Evolutionary conservation across 2,113 vertebrate genomes (phyloP), one percentile per base, ranked within the genome.

Genomic region (Chaenogobius annularis): DNA sequence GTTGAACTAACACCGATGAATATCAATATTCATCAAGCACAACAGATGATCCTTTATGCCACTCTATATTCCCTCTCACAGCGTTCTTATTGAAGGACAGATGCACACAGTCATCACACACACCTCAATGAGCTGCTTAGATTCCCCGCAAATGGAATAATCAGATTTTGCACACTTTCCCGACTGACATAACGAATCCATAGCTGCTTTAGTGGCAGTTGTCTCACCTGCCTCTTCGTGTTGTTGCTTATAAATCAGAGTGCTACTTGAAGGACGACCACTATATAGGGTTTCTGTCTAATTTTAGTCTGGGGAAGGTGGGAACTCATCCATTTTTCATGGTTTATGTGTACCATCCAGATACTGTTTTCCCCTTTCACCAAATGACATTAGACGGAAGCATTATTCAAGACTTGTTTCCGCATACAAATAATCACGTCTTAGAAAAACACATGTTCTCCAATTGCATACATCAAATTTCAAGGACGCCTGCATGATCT

Each of bases 271-370:
- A 91, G 89, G 90, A 85, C 88, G 81, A 70, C 76, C 77, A 3
- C 59, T 79, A 77, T 89, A 86, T 90, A 85, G 82, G 70, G 82
- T 90, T 90, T 74, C 88, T 78, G 74, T 87, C 86, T 91, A 88
- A 86, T 89, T 89, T 89, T 90, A 87, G 85, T 90, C 83, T 78
- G 61, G 3, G 70, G 73, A 58, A 88, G 83, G 82, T 79, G 67
- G 83, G 55, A 84, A 77, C 85, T 89, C 89, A 89, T 91, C 84
- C 83, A 90, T 90, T 88, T 90, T 91, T 88, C 78, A 91, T 89
- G 86, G 59, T 81, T 62, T 72, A 79, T 73, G 66, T 84, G 80
- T 75, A 75, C 81, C 81, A 76, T 62, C 69, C 69, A 64, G 76
- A 76, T 78, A 88, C 83, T 54, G 14, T 61, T 65, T 64, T 68